Evolutionary conservation across 2,113 vertebrate genomes (phyloP).

Genomic region (Boulengeromyrus knoepffleri): DNA sequence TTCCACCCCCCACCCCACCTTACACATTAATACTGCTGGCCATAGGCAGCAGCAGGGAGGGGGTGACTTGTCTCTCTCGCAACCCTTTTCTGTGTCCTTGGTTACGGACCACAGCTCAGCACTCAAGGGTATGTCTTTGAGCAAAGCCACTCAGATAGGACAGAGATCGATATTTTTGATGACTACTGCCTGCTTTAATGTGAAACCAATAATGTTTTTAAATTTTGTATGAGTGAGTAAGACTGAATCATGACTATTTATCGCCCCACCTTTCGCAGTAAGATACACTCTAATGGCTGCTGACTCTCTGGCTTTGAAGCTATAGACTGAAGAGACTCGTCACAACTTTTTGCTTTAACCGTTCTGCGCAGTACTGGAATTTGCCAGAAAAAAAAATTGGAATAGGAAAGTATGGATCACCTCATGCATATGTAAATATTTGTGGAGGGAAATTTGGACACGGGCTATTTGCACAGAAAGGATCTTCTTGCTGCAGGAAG

Average conservation of each 20-base stretch:
- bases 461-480: neutral
- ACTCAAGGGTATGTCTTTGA: slow-evolving; percentile 24
- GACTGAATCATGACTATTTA: slow-evolving; percentile 41
- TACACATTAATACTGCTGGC: neutral
- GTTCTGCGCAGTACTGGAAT: neutral
- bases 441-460: slow-evolving; percentile 5
- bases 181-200: slow-evolving; percentile 51
- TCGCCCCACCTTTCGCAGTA: slow-evolving; percentile 41
- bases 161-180: slow-evolving; percentile 25
- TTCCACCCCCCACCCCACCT: neutral
- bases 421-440: slow-evolving; percentile 30
- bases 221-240: slow-evolving; percentile 51
- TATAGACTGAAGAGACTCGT: slow-evolving; percentile 49
- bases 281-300: slow-evolving; percentile 72
- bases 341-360: neutral
- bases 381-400: slow-evolving; percentile 12
- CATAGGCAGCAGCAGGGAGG: slow-evolving; percentile 5
- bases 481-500: neutral
- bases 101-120: slow-evolving; percentile 36
- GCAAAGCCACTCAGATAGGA: slow-evolving; percentile 22
- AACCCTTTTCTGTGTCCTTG: slow-evolving; percentile 31
- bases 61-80: slow-evolving; percentile 20
- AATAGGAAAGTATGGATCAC: slow-evolving; percentile 30
- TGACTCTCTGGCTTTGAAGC: slow-evolving; percentile 60
- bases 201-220: slow-evolving; percentile 48